Base-by-base conservation (phyloP, 2,888 invertebrate species). In the Pomacea canaliculata region DNA sequence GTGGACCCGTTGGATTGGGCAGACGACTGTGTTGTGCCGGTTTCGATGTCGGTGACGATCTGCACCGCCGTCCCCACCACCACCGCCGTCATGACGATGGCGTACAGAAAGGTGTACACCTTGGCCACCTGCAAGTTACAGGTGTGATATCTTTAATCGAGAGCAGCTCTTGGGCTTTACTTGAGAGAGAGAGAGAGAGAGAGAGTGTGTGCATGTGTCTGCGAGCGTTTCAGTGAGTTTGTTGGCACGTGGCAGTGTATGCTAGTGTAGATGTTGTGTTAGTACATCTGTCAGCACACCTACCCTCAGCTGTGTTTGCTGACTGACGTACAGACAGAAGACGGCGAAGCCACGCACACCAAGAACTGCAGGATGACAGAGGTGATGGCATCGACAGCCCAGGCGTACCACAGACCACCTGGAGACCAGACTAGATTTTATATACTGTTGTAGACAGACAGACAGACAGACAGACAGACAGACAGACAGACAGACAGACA, bases 61-160 rank as follows among this genome's bases (percentile, higher is more conserved):
- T 88, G 87, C 12, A 84, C 84, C 0, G 85, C 85, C 16, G 85
- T 87, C 48, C 89, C 89, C 8, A 89, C 87, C 13, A 79, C 81
- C 0, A 87, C 88, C 0, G 86, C 88, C 63, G 86, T 85, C 89
- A 89, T 89, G 0, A 88, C 76, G 9, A 88, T 71, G 3, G 88
- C 85, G 76, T 88, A 89, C 4, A 85, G 10, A 65, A 88, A 86
- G 4, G 89, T 88, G 49, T 88, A 78, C 4, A 87, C 49, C 78
- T 89, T 89, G 3, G 86, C 87, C 19, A 80, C 78, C 88, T 89
- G 76, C 12, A 37, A 63, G 63, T 12, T 12, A 16, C 51, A 56
- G 10, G 51, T 10, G 37, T 37, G 37, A 37, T 5, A 37, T 0
- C 37, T 37, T 37, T 37, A 37, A 0, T 37, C 37, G 4, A 37